Evolutionary conservation across 2,113 vertebrate genomes (phyloP).

Genomic region (Cettia cetti): DNA sequence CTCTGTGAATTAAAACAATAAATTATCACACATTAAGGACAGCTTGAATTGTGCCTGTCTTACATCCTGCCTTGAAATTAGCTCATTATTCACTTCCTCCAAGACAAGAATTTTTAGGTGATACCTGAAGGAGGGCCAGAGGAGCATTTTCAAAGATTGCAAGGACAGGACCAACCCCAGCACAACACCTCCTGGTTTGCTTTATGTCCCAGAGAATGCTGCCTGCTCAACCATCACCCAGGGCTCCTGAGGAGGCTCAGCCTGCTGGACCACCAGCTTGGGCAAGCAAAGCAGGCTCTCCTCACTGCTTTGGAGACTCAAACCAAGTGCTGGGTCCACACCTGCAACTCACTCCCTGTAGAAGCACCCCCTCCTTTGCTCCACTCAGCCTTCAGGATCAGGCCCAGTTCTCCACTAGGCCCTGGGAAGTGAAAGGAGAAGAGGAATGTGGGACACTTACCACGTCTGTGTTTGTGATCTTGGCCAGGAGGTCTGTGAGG

Average conservation of each 20-base stretch:
- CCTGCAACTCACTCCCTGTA: neutral
- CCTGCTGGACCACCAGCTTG: neutral
- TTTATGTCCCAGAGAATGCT: neutral
- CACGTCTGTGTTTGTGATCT: slow-evolving; percentile 95
- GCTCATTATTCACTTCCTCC: neutral
- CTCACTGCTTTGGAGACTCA: neutral
- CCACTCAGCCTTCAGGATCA: neutral
- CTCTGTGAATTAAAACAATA: neutral
- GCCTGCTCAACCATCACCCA: neutral
- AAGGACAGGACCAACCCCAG: neutral
- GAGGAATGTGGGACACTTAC: slow-evolving; percentile 76
- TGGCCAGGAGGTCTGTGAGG: slow-evolving; percentile 90
- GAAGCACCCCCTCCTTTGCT: accelerated
- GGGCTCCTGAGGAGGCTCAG: neutral
- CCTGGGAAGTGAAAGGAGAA: neutral
- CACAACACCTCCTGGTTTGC: neutral
- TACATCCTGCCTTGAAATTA: accelerated
- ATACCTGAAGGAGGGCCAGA: neutral
- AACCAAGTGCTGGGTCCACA: neutral
- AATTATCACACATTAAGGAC: neutral
- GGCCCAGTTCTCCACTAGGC: neutral
- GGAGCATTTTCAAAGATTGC: neutral
- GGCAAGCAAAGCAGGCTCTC: neutral
- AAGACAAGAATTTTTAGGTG: neutral
- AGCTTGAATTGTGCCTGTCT: neutral